Evolutionary conservation across 1,140 invertebrate genomes (phyloP), one percentile per base, ranked within the genome.

Genomic region (Amyelois transitella): DNA sequence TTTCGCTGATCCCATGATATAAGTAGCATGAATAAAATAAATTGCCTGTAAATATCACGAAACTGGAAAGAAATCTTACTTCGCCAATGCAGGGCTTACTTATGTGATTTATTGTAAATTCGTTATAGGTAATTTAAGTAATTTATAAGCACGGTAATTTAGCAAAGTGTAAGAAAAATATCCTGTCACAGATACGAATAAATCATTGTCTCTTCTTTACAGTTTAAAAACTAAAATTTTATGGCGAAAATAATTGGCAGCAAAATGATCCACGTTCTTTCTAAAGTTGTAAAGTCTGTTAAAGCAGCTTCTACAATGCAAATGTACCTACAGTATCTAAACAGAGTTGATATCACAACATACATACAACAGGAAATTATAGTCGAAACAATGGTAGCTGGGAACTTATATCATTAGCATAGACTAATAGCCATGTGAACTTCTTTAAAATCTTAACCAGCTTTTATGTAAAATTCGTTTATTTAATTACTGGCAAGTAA

Each of bases 371-470:
- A 48, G 55, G 58, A 63, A 63, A 57, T 48, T 52, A 48, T 59
- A 45, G 55, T 25, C 52, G 58, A 72, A 60, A 62, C 58, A 63
- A 71, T 69, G 48, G 14, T 24, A 47, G 62, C 59, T 75, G 71
- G 51, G 74, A 77, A 58, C 57, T 47, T 54, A 54, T 43, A 58
- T 57, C 55, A 57, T 70, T 68, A 45, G 56, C 69, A 66, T 65
- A 70, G 61, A 68, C 66, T 64, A 21, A 54, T 22, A 71, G 51
- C 43, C 64, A 61, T 71, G 66, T 51, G 69, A 72, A 71, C 64
- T 59, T 25, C 48, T 51, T 45, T 25, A 14, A 57, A 48, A 58
- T 62, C 32, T 51, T 53, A 55, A 38, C 50, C 20, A 51, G 52
- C 43, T 60, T 24, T 48, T 21, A n/a, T 18, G 21, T 18, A 18